phyloP scores from a whole-genome alignment of 2,888 invertebrate species.

The Drosophila formosana region DNA sequence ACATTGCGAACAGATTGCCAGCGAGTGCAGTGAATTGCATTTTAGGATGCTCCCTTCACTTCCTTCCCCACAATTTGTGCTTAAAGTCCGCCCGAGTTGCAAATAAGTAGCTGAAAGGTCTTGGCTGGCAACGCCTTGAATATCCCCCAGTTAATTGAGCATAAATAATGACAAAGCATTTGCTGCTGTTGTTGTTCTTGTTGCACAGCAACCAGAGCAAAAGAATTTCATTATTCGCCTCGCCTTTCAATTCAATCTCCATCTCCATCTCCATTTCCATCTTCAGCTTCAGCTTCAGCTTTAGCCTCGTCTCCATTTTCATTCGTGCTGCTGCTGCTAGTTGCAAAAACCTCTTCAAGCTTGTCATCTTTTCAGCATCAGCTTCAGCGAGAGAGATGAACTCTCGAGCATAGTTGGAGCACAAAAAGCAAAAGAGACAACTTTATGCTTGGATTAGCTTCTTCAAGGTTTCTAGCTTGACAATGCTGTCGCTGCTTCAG shows the following conservation, averaged over 20 bases:
- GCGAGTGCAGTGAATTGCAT: constrained; percentile 56
- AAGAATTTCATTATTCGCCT: constrained; percentile 7
- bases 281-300: background rate
- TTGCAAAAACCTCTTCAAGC: background rate
- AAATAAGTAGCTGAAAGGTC: constrained; percentile 28
- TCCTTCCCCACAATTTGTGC: constrained; percentile 3
- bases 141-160: constrained; percentile 62
- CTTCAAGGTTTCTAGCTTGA: background rate
- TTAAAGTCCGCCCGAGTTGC: constrained; percentile 31
- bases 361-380: constrained; percentile 4
- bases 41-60: constrained; percentile 17
- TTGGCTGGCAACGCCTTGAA: constrained; percentile 2
- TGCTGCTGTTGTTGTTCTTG: background rate
- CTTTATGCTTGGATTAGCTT: constrained; percentile 1
- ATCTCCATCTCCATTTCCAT: background rate
- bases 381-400: background rate
- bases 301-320: background rate
- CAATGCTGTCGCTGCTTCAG: background rate
- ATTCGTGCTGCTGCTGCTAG: background rate
- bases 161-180: constrained; percentile 55
- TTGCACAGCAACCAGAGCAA: background rate
- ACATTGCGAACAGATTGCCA: constrained; percentile 32
- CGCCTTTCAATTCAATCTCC: background rate
- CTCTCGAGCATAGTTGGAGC: background rate
- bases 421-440: background rate